Evolutionary conservation across 2,113 vertebrate species (phyloP).

Genomic region (Calypte anna): DNA sequence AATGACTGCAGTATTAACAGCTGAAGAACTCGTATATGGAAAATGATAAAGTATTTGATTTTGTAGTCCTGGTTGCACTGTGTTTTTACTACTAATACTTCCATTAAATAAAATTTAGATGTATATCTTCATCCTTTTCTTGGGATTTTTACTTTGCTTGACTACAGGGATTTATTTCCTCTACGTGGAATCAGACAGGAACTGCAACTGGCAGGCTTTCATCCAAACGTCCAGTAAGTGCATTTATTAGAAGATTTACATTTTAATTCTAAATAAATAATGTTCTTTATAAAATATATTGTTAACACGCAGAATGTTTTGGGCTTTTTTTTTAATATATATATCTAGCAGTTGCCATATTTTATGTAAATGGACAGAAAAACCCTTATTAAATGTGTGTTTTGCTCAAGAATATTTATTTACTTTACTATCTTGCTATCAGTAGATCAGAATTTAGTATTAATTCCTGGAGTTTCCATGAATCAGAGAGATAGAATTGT

Average conservation of each 20-base stretch:
- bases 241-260: not conserved
- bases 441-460: not conserved
- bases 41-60: not conserved
- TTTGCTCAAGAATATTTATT: not conserved
- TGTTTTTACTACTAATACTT: not conserved
- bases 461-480: not conserved
- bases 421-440: not conserved
- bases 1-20: not conserved
- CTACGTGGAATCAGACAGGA: slow-evolving; percentile 84
- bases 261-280: not conserved
- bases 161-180: slow-evolving; percentile 71
- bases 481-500: not conserved
- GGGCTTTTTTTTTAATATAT: no score
- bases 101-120: not conserved
- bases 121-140: not conserved
- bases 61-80: not conserved
- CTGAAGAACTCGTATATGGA: not conserved
- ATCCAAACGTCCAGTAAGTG: slow-evolving; percentile 88
- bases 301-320: not conserved
- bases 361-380: not conserved
- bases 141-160: not conserved
- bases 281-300: not conserved
- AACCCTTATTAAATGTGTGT: not conserved
- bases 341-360: not conserved
- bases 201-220: slow-evolving; percentile 90